Conservation (phyloP, 1,140 invertebrate genomes). For the Ptiloglossa arizonensis region DNA sequence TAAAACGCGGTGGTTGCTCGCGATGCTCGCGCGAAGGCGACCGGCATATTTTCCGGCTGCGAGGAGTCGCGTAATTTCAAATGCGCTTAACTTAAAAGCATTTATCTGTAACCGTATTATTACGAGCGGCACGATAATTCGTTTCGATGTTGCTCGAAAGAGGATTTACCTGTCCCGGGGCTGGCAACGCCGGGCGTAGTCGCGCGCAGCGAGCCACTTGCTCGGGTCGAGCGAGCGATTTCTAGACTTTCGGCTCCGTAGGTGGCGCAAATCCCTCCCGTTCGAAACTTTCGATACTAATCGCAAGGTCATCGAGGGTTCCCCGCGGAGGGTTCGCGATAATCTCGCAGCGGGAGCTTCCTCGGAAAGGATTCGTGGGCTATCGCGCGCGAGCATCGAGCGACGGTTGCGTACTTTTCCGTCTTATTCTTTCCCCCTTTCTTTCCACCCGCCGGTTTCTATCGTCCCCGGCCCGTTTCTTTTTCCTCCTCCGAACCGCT, state of each 20-base stretch:
- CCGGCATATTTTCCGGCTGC: slow-evolving; percentile 1
- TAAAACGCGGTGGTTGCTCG: neutral
- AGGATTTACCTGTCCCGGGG: slow-evolving; percentile 61
- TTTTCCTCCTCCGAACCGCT: no score
- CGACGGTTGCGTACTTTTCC: slow-evolving; percentile 16
- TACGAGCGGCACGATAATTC: slow-evolving; percentile 57
- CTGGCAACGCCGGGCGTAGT: slow-evolving; percentile 31
- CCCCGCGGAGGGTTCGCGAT: slow-evolving; percentile 36
- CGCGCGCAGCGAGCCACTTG: slow-evolving; percentile 5
- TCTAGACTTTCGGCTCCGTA: slow-evolving; percentile 11
- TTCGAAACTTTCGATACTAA: slow-evolving; percentile 60
- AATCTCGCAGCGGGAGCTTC: slow-evolving; percentile 50
- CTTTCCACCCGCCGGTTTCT: neutral
- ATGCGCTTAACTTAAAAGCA: slow-evolving; percentile 66
- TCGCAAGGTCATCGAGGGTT: slow-evolving; percentile 50
- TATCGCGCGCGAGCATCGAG: slow-evolving; percentile 50
- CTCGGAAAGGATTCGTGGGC: slow-evolving; percentile 49
- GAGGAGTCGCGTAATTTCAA: slow-evolving; percentile 58
- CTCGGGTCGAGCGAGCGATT: neutral
- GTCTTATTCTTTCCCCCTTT: slow-evolving; percentile 28
- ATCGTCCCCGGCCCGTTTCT: no score
- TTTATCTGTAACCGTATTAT: slow-evolving; percentile 66
- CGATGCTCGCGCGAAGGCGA: neutral
- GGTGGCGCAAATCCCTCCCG: slow-evolving; percentile 20
- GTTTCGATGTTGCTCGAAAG: slow-evolving; percentile 61